Evolutionary conservation across 1,140 invertebrate species (phyloP).

Genomic region (Oryzaephilus surinamensis): DNA sequence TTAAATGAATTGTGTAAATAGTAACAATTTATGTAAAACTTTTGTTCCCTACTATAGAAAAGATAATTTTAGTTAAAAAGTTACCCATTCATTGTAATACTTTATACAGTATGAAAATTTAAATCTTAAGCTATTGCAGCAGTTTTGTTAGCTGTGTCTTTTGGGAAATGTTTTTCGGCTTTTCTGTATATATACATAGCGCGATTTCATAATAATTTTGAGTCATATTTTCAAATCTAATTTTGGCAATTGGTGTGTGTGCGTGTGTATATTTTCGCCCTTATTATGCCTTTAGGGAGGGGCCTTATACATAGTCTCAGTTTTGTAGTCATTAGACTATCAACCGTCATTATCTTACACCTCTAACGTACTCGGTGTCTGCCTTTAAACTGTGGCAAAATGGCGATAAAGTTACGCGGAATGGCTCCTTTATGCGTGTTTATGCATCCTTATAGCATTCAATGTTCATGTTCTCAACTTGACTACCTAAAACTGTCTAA

Average conservation of each 20-base stretch:
- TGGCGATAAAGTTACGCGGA: slow-evolving; percentile 31
- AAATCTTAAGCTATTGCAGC: too few relatives aligned
- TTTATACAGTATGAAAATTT: too few relatives aligned
- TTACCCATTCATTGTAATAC: too few relatives aligned
- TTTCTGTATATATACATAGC: too few relatives aligned
- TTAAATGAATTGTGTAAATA: too few relatives aligned
- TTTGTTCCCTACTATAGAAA: too few relatives aligned
- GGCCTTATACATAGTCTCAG: slow-evolving; percentile 11
- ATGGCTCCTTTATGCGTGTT: slow-evolving; percentile 32
- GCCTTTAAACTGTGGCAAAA: slow-evolving; percentile 23
- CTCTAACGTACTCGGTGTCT: slow-evolving; percentile 23
- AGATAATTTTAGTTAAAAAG: too few relatives aligned
- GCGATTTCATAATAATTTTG: too few relatives aligned
- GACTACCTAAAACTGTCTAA: slow-evolving; percentile 17
- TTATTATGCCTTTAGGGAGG: too few relatives aligned
- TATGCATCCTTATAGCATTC: slow-evolving; percentile 28
- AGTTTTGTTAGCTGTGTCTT: too few relatives aligned
- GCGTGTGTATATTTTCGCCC: slow-evolving; percentile 1
- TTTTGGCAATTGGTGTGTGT: slow-evolving; percentile 16
- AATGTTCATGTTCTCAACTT: slow-evolving; percentile 26
- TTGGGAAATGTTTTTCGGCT: too few relatives aligned
- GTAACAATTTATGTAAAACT: too few relatives aligned
- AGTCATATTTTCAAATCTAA: slow-evolving; percentile 22
- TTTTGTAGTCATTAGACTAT: slow-evolving; percentile 24
- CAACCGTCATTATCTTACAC: slow-evolving; percentile 32